Base-by-base conservation (phyloP, 2,113 vertebrate species). In the Talpa occidentalis region DNA sequence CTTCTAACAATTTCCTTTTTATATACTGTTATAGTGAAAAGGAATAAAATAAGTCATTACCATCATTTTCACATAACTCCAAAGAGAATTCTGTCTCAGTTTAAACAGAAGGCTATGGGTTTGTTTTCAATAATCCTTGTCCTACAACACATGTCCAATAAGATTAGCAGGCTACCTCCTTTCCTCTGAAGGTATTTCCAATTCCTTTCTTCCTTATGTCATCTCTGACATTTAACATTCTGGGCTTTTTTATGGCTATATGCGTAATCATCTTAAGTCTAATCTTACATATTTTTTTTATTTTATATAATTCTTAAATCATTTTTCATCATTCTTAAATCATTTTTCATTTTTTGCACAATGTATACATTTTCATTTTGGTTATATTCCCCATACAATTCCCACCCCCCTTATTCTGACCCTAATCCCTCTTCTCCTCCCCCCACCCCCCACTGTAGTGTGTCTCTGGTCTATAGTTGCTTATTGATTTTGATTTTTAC, bases 151-250 rank as follows among this genome's bases (percentile, higher is more conserved):
- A 8, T 70, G 30, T 35, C 40, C 37, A 28, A 17, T 85, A 67
- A 67, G 60, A 74, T 89, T 37, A 82, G 64, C 24, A 66, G 76
- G 14, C 56, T 66, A 44, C 8, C 69, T 76, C 74, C 44, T 74
- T 92, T 49, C 67, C 35, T 40, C 22, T 76, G 70, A 95, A 89
- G 89, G 72, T 70, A 85, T 40, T 92, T 80, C 49, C 42, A 94
- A 56, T 78, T 79, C 69, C 10, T 76, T 95, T 86, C 83, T 32
- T 22, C 21, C 16, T 86, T 56, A 56, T 19, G 67, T 90, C 54
- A 64, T 91, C 49, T 88, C 91, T 30, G 49, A 94, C 28, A 88
- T 88, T 94, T 93, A 88, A 82, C 32, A 70, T 94, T 88, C 47
- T 60, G 11, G 8, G 8, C 10, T 40, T 69, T 89, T 89, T 67